phyloP scores from a whole-genome alignment of 2,113 vertebrate species.

The Petrocephalus microphthalmus region DNA sequence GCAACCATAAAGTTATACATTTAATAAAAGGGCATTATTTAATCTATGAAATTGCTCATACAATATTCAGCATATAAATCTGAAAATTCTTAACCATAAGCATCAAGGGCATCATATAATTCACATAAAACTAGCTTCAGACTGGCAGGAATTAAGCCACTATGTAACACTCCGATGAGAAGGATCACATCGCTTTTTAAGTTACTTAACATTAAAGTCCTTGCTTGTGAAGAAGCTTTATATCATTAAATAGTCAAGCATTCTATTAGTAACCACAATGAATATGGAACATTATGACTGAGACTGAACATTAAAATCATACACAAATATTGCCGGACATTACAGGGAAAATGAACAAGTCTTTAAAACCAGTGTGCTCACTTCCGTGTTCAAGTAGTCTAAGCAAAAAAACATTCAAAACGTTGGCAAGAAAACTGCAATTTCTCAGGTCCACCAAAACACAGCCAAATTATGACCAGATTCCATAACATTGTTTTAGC shows the following conservation, averaged over 20 bases:
- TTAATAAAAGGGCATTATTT: not conserved
- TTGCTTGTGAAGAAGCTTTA: not conserved
- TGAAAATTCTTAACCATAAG: not conserved
- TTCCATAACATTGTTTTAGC: conserved; percentile 9
- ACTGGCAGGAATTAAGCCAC: not conserved
- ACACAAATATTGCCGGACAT: not conserved
- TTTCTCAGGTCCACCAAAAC: not conserved
- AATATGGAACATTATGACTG: not conserved
- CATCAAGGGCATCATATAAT: not conserved
- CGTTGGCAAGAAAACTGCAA: not conserved
- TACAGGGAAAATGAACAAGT: not conserved
- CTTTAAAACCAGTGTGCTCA: not conserved
- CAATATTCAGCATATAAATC: not conserved
- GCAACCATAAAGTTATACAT: not conserved
- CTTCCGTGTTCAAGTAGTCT: not conserved
- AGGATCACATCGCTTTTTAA: not conserved
- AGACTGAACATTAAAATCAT: conserved; percentile 2
- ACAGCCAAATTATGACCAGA: conserved; percentile 1
- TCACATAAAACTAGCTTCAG: not conserved
- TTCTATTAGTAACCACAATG: not conserved
- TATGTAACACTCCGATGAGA: not conserved
- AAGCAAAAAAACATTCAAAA: not conserved
- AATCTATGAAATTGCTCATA: not conserved
- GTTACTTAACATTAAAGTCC: not conserved
- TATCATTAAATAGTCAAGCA: not conserved